Base-by-base conservation (phyloP, 2,113 vertebrate species). In the Bagarius yarrelli region DNA sequence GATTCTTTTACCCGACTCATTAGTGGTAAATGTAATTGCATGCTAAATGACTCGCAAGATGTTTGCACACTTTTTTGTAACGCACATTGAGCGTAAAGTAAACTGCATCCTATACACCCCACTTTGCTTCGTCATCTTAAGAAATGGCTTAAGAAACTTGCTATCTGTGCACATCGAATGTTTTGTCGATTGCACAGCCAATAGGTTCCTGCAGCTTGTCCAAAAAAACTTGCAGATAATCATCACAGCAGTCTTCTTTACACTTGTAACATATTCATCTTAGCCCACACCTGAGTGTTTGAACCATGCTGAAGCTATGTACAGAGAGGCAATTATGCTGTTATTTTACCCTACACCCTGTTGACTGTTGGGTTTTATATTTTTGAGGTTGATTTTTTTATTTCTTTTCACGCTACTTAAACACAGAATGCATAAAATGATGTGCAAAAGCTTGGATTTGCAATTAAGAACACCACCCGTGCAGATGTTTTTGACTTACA, bases 261-360 rank as follows among this genome's bases (percentile, higher is more conserved):
- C 73, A 76, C 63, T 76, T 30, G 14, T 47, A 36, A 36, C 36
- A 32, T 67, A 77, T 76, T 77, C 16, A 11, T 69, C 34, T 56
- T 63, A 32, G 66, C 34, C 52, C 70, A 81, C 47, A 73, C 47
- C 70, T 73, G 52, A 76, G 63, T 69, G 25, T 76, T 57, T 82
- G 71, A 23, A 75, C 15, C 30, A 55, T 81, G 27, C n/a, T 40
- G 21, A 63, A 75, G 18, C 25, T 56, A 1, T 63, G 14, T 16
- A 47, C 5, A 53, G 27, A 73, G 57, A 82, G 40, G 61, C 34
- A 76, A 19, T 8, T 55, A 13, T 64, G 30, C 23, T 44, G 70
- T 52, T 36, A 25, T 56, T 30, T 56, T 34, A 67, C 36, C 76
- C 52, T 12, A 4, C 80, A 74, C 60, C 50, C 50, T 67, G 32